Conservation (phyloP, 1,140 invertebrate species). For the Euwallacea similis region DNA sequence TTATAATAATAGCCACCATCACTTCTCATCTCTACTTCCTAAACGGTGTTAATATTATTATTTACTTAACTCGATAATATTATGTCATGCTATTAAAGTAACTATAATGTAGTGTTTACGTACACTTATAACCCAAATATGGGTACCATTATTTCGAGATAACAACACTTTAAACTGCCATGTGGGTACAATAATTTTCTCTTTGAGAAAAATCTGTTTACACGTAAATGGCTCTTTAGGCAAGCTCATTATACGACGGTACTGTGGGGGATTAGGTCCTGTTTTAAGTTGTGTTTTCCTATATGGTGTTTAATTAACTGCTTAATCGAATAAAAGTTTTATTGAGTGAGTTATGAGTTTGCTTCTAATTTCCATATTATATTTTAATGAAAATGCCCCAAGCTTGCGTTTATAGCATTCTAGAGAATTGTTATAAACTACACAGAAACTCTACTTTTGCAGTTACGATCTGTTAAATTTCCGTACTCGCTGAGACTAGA, state of each 20-base stretch:
- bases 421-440: too few species aligned
- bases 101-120: background rate
- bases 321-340: too few species aligned
- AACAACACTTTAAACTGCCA: background rate
- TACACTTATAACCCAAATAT: constrained; percentile 7
- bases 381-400: too few species aligned
- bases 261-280: background rate
- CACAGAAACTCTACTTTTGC: too few species aligned
- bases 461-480: too few species aligned
- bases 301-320: background rate
- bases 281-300: constrained; percentile 1
- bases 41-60: constrained; percentile 3
- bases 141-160: background rate
- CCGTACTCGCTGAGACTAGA: too few species aligned
- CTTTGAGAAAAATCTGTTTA: background rate
- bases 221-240: background rate
- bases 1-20: background rate
- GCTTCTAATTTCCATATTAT: too few species aligned
- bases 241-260: background rate
- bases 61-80: constrained; percentile 2
- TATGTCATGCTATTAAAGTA: background rate
- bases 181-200: background rate
- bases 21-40: background rate
- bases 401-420: too few species aligned
- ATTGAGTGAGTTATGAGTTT: too few species aligned